Evolutionary conservation across 1,140 invertebrate genomes (phyloP), one percentile per base, ranked within the genome.

Genomic region (Lanistes nyassanus): DNA sequence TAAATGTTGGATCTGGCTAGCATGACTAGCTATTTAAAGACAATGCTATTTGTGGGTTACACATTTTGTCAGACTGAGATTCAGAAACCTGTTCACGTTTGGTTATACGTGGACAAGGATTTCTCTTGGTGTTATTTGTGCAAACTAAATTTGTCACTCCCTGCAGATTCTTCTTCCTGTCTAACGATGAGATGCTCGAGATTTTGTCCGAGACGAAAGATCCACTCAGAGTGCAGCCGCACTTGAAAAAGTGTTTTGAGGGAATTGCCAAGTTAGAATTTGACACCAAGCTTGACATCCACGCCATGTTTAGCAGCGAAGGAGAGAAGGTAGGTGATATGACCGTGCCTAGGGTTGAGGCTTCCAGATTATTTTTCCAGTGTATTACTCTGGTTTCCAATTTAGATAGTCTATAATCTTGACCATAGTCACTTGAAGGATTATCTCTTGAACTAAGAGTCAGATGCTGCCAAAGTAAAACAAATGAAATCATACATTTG

Each of bases 131-230:
- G 19, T 9, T 13, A 47, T 47, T 47, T 47, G 42, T 47, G 42
- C 9, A 60, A 60, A 60, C 7, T 19, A 23, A n/a, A 13, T 55
- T n/a, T 72, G 21, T 26, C 29, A 26, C 53, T 39, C 21, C 60
- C 60, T 74, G 23, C 77, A 87, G 88, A 76, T 90, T 90, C 79
- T 90, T 90, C 83, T 90, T 90, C 82, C 76, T 90, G 69, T 90
- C 89, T 53, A 90, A 90, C 78, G 89, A 90, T 77, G 89, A 90
- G 81, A 90, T 90, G 86, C 76, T 90, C 69, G 89, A 90, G 82
- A 90, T 90, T 78, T 81, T 90, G 64, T 90, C 89, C 1, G 89
- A 90, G 81, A 90, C 89, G 2, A 90, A 90, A 76, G 89, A 90
- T 78, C 89, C 89, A 26, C 80, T 80, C 6, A 80, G 89, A 62